Evolutionary conservation across 2,888 invertebrate species (phyloP), one percentile per base, ranked within the genome.

Genomic region (Aelia acuminata): DNA sequence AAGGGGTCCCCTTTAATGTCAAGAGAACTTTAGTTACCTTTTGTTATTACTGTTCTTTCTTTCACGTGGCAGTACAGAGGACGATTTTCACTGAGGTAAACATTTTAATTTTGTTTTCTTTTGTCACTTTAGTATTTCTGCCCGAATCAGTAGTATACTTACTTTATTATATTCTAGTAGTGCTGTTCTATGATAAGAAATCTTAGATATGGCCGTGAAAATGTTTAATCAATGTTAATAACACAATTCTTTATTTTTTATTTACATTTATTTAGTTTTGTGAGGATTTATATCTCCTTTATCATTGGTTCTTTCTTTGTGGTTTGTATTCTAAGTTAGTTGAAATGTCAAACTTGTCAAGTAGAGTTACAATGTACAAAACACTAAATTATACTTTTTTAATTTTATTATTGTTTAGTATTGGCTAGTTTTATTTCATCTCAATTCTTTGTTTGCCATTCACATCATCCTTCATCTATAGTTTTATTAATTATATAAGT

Each of bases 21-120:
- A 80, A 80, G 80, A n/a, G n/a, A 47, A 80, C 22, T 80, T 80
- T 80, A 80, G 43, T 22, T 80, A n/a, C 7, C n/a, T 20, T 13
- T 13, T 43, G n/a, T 80, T 80, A 80, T 80, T 80, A 80, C 43
- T 80, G 80, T 80, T 80, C 80, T 22, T 43, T 80, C 43, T 80
- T 80, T 80, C 80, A 80, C 80, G 80, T 80, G 80, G 80, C 80
- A 80, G 43, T 80, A 15, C 80, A 80, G 80, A n/a, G 43, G n/a
- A n/a, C 43, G 43, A 43, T 43, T 13, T 47, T 80, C 43, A n/a
- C n/a, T 3, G 43, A 43, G 80, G 80, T 80, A 80, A 75, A 80
- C 43, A 47, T 11, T 80, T 0, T 47, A 80, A n/a, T 80, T 22
- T 80, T 47, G 80, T 80, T 47, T 80, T 70, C 31, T 15, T 80